Conservation (phyloP, 2,888 invertebrate species). For the Rhagonycha fulva region DNA sequence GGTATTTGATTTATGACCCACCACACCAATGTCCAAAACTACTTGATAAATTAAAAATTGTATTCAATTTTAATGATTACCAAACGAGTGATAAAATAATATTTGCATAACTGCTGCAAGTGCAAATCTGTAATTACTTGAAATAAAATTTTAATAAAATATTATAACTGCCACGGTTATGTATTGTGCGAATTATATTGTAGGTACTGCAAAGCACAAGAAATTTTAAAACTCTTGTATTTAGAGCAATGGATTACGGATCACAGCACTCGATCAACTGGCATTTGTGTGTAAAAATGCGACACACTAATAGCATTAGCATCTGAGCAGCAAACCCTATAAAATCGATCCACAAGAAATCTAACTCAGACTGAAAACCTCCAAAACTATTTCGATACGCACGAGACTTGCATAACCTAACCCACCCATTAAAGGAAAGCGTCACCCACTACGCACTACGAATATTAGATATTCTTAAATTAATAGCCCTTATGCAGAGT, state of each 20-base stretch:
- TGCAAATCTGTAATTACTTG: background rate
- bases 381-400: constrained; percentile 33
- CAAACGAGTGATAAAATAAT: background rate
- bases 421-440: constrained; percentile 29
- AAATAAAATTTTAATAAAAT: background rate
- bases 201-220: no score
- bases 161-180: background rate
- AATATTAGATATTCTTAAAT: constrained; percentile 1
- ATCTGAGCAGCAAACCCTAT: constrained; percentile 39
- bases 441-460: constrained; percentile 26
- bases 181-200: background rate
- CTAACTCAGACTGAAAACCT: constrained; percentile 44
- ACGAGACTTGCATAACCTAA: constrained; percentile 35
- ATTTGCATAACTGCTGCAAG: background rate
- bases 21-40: background rate
- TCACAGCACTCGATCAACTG: constrained; percentile 38
- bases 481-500: background rate
- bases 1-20: background rate
- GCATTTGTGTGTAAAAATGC: constrained; percentile 37
- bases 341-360: constrained; percentile 46
- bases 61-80: background rate
- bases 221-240: constrained; percentile 22
- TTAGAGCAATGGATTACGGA: constrained; percentile 23
- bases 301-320: constrained; percentile 45
- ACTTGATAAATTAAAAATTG: background rate